phyloP scores from a whole-genome alignment of 2,888 invertebrate genomes.

The Pecten maximus region DNA sequence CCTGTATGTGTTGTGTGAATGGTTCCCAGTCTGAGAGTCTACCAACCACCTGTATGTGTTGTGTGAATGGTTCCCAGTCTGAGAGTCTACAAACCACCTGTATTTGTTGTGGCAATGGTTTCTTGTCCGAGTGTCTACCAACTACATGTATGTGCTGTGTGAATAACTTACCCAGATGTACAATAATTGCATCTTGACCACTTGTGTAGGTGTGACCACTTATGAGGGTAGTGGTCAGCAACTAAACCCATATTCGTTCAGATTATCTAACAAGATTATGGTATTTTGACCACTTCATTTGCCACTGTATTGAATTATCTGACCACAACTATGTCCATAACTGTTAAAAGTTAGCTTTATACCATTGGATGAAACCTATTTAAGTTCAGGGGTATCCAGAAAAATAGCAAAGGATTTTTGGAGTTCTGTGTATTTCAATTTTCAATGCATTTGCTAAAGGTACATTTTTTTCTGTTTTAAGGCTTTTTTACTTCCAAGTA shows the following conservation, averaged over 20 bases:
- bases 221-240: neutral
- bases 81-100: too few relatives aligned
- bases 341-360: neutral
- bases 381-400: neutral
- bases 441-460: neutral
- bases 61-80: too few relatives aligned
- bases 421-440: neutral
- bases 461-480: neutral
- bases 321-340: neutral
- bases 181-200: slow-evolving; percentile 14
- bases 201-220: neutral
- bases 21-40: too few relatives aligned
- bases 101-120: too few relatives aligned
- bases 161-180: too few relatives aligned
- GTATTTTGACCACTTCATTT: neutral
- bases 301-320: neutral
- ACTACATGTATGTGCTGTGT: too few relatives aligned
- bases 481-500: neutral
- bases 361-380: neutral
- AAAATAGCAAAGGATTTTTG: neutral
- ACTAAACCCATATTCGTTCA: neutral
- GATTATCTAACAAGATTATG: neutral
- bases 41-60: too few relatives aligned
- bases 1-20: too few relatives aligned
- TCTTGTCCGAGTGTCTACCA: too few relatives aligned